Evolutionary conservation across 2,888 invertebrate species (phyloP), one percentile per base, ranked within the genome.

Genomic region (Iselma pallidipennis): DNA sequence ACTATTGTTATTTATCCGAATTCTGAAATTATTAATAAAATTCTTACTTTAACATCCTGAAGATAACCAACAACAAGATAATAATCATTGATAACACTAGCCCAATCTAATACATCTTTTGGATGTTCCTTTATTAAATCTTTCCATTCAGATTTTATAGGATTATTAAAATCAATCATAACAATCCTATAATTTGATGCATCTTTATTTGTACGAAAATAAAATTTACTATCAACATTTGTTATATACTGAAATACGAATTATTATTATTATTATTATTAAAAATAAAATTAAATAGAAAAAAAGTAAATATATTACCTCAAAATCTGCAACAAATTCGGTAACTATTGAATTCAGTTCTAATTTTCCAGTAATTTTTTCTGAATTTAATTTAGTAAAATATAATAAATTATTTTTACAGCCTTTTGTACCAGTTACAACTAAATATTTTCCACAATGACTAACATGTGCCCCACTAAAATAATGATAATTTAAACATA

Each of bases 251-350:
- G 82, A 66, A 83, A 83, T 67, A 75, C 70, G 57, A 61, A 61
- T 25, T 58, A 21, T 16, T 45, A 52, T 26, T 1, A 29, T 37
- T 37, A 53, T 52, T 12, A 10, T 16, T 23, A 28, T 12, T 14
- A 12, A 9, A 7, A 23, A 42, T 49, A 21, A 14, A 16, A 52
- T 51, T 37, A 55, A 9, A 23, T 28, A 28, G 14, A 53, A 26
- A 31, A 59, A n/a, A 49, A 57, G 37, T 45, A 7, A 12, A 5
- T 23, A 26, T 21, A 21, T 78, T 77, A 95, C 96, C 84, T 95
- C 92, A 81, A 94, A 98, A 81, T 96, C 96, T 0, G 96, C 94
- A 81, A 96, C 95, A 79, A 96, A 91, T 80, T 92, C 91, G 75
- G 90, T 89, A 56, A 98, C 91, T 68, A 98, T 87, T 79, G 92